These are phyloP conservation scores for Tetrao urogallus DNA, from an alignment of 2,113 vertebrate genomes.

Conservation along the genomic window DNA sequence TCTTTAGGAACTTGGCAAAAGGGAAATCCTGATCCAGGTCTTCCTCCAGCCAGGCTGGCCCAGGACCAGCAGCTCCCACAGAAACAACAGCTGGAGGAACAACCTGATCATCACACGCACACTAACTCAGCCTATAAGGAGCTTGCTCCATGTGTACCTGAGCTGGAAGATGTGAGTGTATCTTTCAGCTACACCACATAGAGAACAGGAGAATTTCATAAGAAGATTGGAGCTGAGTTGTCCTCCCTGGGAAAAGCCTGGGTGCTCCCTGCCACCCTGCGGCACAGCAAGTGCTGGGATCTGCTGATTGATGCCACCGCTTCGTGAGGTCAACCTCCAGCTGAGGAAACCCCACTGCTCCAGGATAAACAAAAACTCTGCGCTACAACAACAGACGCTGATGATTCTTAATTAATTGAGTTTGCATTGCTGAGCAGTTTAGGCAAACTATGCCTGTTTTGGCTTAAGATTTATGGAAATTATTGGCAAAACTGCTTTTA, in stretches of 20 bases:
- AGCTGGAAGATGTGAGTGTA: not conserved
- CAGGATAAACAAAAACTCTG: not conserved
- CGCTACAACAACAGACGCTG: not conserved
- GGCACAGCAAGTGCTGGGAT: not conserved
- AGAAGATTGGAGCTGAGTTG: not conserved
- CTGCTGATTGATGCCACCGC: not conserved
- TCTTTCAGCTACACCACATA: not conserved
- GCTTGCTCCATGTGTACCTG: not conserved
- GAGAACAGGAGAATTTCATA: not conserved
- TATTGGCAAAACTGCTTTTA: not conserved
- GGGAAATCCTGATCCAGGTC: no score
- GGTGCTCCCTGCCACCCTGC: not conserved
- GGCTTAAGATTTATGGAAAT: not conserved
- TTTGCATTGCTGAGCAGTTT: not conserved
- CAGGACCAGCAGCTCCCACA: not conserved
- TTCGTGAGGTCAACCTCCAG: not conserved
- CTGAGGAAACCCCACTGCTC: not conserved
- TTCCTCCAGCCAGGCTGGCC: not conserved
- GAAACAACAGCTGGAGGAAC: no score
- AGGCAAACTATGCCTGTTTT: not conserved
- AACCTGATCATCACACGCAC: not conserved
- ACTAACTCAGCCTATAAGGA: not conserved
- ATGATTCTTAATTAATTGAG: not conserved
- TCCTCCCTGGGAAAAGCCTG: not conserved
- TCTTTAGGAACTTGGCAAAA: not conserved